A percentile compares a stretch with the other conserved stretches of the same genome.
These are phyloP conservation scores for Hypanus sabinus DNA, from an alignment of 2,113 vertebrate species.

Conservation along the genomic window DNA sequence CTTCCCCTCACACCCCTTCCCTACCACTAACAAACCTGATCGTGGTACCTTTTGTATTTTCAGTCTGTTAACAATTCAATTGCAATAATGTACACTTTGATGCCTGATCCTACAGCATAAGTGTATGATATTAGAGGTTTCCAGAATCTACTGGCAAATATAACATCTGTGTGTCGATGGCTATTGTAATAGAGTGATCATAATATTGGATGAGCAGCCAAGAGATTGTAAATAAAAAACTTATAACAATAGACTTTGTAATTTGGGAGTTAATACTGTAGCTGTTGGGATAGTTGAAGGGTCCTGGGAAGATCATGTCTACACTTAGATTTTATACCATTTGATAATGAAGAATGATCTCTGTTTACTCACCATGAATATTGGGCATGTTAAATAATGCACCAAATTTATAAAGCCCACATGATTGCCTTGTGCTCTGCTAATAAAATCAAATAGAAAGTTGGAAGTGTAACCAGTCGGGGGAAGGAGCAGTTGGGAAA, in stretches of 20 bases:
- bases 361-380: too few species aligned
- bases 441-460: too few species aligned
- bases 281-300: neutral
- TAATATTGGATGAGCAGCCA: neutral
- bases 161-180: neutral
- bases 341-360: too few species aligned
- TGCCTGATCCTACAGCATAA: neutral
- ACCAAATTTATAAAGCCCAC: too few species aligned
- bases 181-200: neutral
- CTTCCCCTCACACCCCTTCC: neutral
- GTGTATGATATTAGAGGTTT: neutral
- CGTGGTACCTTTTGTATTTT: neutral
- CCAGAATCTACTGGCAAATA: neutral
- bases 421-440: too few species aligned
- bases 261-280: neutral
- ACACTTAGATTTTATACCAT: too few species aligned
- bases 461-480: too few species aligned
- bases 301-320: too few species aligned
- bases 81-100: neutral
- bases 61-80: neutral
- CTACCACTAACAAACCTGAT: neutral
- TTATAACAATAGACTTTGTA: neutral
- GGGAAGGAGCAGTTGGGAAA: too few species aligned
- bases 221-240: neutral
- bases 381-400: too few species aligned